Conservation (phyloP, 92 coral and sea anemone genomes). For the Metridium senile region DNA sequence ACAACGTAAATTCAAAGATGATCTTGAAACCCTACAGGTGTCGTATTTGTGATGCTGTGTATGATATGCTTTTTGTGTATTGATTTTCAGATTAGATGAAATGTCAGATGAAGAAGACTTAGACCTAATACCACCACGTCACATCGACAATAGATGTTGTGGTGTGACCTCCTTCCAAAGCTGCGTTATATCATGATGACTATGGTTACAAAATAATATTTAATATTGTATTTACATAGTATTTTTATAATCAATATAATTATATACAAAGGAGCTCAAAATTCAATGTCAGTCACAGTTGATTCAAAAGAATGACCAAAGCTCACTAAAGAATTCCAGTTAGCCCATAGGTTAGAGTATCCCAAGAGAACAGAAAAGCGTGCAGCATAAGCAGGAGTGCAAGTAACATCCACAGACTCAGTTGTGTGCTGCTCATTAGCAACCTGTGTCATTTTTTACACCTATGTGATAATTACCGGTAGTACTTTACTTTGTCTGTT, state of each 20-base stretch:
- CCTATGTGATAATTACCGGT: too few relatives aligned
- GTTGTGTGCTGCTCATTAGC: too few relatives aligned
- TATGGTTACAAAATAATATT: slow-evolving; percentile 5
- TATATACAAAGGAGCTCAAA: not conserved
- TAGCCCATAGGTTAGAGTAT: too few relatives aligned
- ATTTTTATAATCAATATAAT: not conserved
- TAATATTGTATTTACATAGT: slow-evolving; percentile 6
- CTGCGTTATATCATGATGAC: slow-evolving; percentile 65
- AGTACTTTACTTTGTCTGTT: too few relatives aligned
- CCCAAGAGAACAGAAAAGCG: too few relatives aligned
- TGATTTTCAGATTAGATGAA: slow-evolving; percentile 71
- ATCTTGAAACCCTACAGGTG: not conserved
- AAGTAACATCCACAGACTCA: too few relatives aligned
- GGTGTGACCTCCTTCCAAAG: slow-evolving; percentile 49
- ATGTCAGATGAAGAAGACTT: slow-evolving; percentile 92
- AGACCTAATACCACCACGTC: slow-evolving; percentile 89
- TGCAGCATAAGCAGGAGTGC: too few relatives aligned
- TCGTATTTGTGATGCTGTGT: not conserved
- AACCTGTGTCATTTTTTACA: too few relatives aligned
- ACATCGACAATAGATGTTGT: slow-evolving; percentile 80
- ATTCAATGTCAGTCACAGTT: not conserved
- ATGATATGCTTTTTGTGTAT: not conserved
- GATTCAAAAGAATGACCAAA: not conserved
- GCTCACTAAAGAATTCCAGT: too few relatives aligned
- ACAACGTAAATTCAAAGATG: not conserved